Percentiles rank a stretch among this genome's conserved stretches.
These are phyloP conservation scores for Discoglossus pictus DNA, from an alignment of 2,797 vertebrate genomes.

Conservation along the genomic window DNA sequence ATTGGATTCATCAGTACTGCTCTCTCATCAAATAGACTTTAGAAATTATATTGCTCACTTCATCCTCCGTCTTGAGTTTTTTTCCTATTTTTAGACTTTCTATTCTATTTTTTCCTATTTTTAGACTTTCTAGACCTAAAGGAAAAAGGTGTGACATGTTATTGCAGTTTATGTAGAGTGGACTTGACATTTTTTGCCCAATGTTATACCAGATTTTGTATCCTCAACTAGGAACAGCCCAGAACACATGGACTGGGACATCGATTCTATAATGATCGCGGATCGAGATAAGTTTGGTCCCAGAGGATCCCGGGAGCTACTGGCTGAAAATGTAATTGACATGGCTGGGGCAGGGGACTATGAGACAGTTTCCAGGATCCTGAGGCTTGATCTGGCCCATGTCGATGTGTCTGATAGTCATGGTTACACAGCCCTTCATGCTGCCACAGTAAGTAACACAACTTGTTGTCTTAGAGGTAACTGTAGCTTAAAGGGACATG, in stretches of 20 bases:
- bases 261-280: conserved; percentile 69
- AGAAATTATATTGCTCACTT: too few relatives aligned
- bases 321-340: conserved; percentile 71
- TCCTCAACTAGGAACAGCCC: conserved; percentile 53
- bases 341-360: conserved; percentile 68
- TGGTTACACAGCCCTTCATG: conserved; percentile 77
- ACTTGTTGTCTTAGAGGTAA: too few relatives aligned
- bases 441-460: conserved; percentile 73
- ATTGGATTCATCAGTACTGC: too few relatives aligned
- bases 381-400: conserved; percentile 65
- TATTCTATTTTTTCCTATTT: too few relatives aligned
- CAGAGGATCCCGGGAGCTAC: conserved; percentile 73
- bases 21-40: too few relatives aligned
- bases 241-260: conserved; percentile 65
- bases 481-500: too few relatives aligned
- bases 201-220: background rate
- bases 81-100: too few relatives aligned
- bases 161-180: too few relatives aligned
- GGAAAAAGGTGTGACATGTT: too few relatives aligned
- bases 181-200: too few relatives aligned
- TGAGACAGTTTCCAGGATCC: conserved; percentile 60
- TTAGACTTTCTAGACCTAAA: too few relatives aligned
- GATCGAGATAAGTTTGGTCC: conserved; percentile 67
- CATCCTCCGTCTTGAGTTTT: too few relatives aligned
- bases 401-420: conserved; percentile 76